A percentile compares a stretch with the other conserved stretches of the same genome.
Evolutionary conservation across 2,888 invertebrate genomes (phyloP).

Genomic region (Julus scandinavius): DNA sequence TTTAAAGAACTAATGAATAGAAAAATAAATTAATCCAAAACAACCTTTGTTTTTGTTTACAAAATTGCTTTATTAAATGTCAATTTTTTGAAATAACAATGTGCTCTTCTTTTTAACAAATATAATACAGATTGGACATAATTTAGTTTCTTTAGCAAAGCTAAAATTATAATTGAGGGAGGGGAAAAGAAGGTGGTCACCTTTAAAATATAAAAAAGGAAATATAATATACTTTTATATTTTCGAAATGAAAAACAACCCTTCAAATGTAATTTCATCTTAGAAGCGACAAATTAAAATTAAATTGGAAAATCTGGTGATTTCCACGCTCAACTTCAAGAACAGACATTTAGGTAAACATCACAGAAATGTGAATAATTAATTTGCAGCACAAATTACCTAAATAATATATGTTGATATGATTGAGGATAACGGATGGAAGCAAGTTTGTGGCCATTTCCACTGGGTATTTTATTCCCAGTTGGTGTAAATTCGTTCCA

Average conservation of each 20-base stretch:
- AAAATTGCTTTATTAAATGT: conserved; percentile 54
- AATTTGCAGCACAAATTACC: conserved; percentile 49
- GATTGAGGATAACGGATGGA: conserved; percentile 48
- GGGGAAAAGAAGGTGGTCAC: neutral
- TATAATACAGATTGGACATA: conserved; percentile 55
- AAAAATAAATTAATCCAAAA: neutral
- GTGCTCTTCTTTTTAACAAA: conserved; percentile 54
- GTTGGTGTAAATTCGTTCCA: neutral
- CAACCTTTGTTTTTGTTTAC: conserved; percentile 37
- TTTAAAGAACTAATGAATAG: no score
- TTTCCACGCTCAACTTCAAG: neutral
- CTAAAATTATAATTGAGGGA: neutral
- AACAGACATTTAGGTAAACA: conserved; percentile 48
- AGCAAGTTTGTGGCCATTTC: conserved; percentile 48
- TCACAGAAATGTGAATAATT: conserved; percentile 47
- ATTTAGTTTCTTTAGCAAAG: conserved; percentile 50
- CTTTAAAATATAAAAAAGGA: neutral
- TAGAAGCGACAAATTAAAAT: neutral
- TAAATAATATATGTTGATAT: conserved; percentile 46
- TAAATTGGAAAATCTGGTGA: neutral
- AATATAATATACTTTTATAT: conserved; percentile 5
- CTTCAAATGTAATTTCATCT: neutral
- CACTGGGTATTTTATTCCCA: neutral
- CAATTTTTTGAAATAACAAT: conserved; percentile 53
- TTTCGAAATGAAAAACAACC: conserved; percentile 42